phyloP scores from a whole-genome alignment of 2,888 invertebrate species.

The Lithodes maja region DNA sequence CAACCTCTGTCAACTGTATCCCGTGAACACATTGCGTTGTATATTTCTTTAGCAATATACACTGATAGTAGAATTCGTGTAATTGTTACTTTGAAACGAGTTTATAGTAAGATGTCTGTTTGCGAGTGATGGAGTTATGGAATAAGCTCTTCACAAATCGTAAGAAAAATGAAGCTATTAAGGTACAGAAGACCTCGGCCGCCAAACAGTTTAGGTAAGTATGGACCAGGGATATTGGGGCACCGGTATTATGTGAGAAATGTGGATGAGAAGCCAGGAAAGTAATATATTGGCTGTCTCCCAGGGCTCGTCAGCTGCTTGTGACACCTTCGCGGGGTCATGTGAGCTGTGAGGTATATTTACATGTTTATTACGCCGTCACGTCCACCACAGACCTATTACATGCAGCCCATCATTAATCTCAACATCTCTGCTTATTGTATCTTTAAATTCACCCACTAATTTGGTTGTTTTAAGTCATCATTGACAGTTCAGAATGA shows the following conservation, averaged over 20 bases:
- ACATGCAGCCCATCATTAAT: neutral
- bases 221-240: neutral
- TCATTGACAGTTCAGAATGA: neutral
- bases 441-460: neutral
- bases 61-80: neutral
- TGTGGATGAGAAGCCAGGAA: neutral
- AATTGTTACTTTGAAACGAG: constrained; percentile 37
- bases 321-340: constrained; percentile 32
- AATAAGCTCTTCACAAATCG: constrained; percentile 54
- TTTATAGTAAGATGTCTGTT: constrained; percentile 48
- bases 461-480: neutral
- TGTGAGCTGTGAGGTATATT: constrained; percentile 2
- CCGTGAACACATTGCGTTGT: neutral
- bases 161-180: constrained; percentile 55
- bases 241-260: neutral
- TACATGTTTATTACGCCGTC: neutral
- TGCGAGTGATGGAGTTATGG: constrained; percentile 56
- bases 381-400: neutral
- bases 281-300: constrained; percentile 16
- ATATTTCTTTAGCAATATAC: neutral
- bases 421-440: neutral
- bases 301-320: constrained; percentile 57
- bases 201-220: constrained; percentile 20
- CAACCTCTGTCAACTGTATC: neutral
- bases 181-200: constrained; percentile 27